These are phyloP conservation scores for Lasius platythorax DNA, from an alignment of 2,888 invertebrate genomes.

Conservation along the genomic window DNA sequence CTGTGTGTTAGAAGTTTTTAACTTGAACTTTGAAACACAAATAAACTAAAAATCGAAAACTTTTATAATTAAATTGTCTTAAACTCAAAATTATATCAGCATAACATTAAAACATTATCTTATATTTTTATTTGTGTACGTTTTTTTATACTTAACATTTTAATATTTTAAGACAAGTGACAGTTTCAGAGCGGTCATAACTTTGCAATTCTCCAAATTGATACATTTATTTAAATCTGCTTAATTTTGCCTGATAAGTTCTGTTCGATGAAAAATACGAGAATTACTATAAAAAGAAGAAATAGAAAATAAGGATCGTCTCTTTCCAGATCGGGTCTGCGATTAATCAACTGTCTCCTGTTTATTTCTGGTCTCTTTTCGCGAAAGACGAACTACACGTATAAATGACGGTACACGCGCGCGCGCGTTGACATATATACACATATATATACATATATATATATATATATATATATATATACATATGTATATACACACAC, in stretches of 20 bases:
- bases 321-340: constrained; percentile 6
- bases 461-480: too few relatives aligned
- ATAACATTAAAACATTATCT: not conserved
- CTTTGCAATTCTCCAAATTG: not conserved
- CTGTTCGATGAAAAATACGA: not conserved
- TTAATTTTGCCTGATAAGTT: constrained; percentile 21
- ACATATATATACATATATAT: too few relatives aligned
- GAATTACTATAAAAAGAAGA: constrained; percentile 2
- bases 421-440: not conserved
- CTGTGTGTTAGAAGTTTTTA: not conserved
- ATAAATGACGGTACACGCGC: not conserved
- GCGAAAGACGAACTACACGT: constrained; percentile 1
- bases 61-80: constrained; percentile 3
- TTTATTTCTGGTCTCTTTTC: constrained; percentile 20
- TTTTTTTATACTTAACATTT: not conserved
- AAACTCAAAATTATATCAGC: not conserved
- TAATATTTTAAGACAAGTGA: constrained; percentile 8
- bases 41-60: not conserved
- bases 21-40: not conserved
- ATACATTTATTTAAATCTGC: not conserved
- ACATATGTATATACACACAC: not conserved
- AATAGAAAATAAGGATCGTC: not conserved
- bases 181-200: not conserved
- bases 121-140: not conserved
- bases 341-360: constrained; percentile 39